Conservation (phyloP, 2,888 invertebrate species). For the Reticulitermes lucifugus region DNA sequence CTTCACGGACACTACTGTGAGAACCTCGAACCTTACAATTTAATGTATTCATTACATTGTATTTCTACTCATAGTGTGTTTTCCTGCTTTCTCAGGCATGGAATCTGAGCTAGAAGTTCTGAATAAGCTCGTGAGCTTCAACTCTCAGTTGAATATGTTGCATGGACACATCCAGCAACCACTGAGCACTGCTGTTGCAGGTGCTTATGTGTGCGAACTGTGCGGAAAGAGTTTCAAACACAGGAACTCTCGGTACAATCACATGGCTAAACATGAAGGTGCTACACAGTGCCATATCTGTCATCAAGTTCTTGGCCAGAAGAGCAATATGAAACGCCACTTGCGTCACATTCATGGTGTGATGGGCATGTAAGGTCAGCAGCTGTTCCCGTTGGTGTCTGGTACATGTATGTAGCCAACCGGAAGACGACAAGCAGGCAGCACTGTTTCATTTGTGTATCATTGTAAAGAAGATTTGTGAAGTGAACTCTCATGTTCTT, state of each 20-base stretch:
- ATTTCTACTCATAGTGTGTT: constrained; percentile 2
- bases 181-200: not conserved
- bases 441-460: no score
- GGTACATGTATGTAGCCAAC: no score
- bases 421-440: no score
- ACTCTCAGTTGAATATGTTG: not conserved
- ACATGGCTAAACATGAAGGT: constrained; percentile 52
- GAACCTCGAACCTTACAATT: no score
- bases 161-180: constrained; percentile 19
- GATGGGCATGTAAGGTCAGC: constrained; percentile 23
- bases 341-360: constrained; percentile 54
- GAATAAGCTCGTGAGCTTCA: constrained; percentile 19
- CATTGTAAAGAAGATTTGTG: no score
- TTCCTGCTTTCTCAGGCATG: constrained; percentile 30
- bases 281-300: constrained; percentile 54
- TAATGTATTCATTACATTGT: not conserved
- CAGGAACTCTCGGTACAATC: constrained; percentile 60
- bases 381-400: not conserved
- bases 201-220: constrained; percentile 61
- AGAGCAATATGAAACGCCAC: constrained; percentile 56
- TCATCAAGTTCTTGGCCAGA: constrained; percentile 54
- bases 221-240: constrained; percentile 66
- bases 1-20: no score
- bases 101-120: constrained; percentile 23
- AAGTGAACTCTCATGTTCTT: no score